These are phyloP conservation scores for Sciurus vulgaris DNA, from an alignment of 2,797 vertebrate genomes.

Conservation along the genomic window DNA sequence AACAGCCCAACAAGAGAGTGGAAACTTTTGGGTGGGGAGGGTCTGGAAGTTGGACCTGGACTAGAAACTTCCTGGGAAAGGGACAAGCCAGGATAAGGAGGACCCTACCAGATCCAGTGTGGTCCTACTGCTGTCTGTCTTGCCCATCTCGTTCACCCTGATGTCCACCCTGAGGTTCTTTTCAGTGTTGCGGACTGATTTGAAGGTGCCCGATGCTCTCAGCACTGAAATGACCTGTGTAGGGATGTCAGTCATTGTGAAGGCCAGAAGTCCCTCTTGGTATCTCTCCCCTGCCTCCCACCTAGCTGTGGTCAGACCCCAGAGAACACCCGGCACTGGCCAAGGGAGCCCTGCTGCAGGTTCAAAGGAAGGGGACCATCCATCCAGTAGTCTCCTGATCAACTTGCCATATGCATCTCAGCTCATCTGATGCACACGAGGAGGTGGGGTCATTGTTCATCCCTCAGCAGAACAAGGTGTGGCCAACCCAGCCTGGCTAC, in stretches of 20 bases:
- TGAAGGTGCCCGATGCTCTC: conserved; percentile 86
- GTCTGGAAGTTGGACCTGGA: too few species aligned
- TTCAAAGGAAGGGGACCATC: conserved; percentile 83
- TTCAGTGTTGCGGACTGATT: conserved; percentile 84
- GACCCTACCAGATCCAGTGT: conserved; percentile 85
- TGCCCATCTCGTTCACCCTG: conserved; percentile 80
- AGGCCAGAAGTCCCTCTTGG: not conserved
- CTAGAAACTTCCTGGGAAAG: too few species aligned
- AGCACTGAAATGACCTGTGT: conserved; percentile 80
- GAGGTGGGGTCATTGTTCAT: not conserved
- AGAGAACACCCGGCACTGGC: conserved; percentile 89
- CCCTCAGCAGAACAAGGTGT: too few species aligned
- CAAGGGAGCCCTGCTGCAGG: conserved; percentile 85
- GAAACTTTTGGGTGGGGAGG: too few species aligned
- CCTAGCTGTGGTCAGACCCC: conserved; percentile 88
- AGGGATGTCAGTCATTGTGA: not conserved
- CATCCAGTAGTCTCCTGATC: conserved; percentile 83
- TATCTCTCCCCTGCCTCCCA: not conserved
- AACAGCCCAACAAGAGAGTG: too few species aligned
- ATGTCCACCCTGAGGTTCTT: conserved; percentile 86
- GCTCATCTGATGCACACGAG: conserved; percentile 81
- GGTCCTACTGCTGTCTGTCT: conserved; percentile 67
- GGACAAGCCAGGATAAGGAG: not conserved
- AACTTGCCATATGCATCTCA: conserved; percentile 84
- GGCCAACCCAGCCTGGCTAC: too few species aligned